Conservation (phyloP, 2,797 vertebrate species). For the Eospalax fontanierii region DNA sequence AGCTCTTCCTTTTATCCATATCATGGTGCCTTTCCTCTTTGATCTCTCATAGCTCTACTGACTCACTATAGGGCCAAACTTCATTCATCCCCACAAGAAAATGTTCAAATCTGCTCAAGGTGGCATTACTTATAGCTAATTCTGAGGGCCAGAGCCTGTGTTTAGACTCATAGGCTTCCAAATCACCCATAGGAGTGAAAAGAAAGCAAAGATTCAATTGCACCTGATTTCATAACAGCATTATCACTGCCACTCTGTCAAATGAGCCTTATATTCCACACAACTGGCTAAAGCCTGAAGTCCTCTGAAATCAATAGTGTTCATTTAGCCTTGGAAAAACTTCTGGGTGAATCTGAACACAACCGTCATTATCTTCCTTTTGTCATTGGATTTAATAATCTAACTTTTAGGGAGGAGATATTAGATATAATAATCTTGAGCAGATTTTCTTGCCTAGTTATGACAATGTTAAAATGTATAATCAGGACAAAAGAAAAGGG, state of each 20-base stretch:
- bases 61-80: not conserved
- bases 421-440: conserved; percentile 41
- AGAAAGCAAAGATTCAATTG: not conserved
- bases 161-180: not conserved
- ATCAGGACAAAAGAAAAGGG: conserved; percentile 1
- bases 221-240: not conserved
- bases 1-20: not conserved
- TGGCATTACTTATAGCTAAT: not conserved
- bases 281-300: not conserved
- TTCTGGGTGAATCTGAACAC: not conserved
- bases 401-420: conserved; percentile 20
- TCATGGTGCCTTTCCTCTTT: not conserved
- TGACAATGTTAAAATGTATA: conserved; percentile 45
- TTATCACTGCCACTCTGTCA: not conserved
- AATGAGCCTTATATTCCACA: not conserved
- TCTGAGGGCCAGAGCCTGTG: not conserved
- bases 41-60: not conserved
- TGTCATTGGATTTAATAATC: conserved; percentile 29
- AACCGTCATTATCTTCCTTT: conserved; percentile 12
- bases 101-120: not conserved
- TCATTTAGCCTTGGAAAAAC: not conserved
- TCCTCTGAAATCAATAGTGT: conserved; percentile 6
- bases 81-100: not conserved
- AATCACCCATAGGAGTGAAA: not conserved
- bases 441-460: conserved; percentile 12